phyloP scores from a whole-genome alignment of 2,797 vertebrate species.

The Streptopelia turtur region DNA sequence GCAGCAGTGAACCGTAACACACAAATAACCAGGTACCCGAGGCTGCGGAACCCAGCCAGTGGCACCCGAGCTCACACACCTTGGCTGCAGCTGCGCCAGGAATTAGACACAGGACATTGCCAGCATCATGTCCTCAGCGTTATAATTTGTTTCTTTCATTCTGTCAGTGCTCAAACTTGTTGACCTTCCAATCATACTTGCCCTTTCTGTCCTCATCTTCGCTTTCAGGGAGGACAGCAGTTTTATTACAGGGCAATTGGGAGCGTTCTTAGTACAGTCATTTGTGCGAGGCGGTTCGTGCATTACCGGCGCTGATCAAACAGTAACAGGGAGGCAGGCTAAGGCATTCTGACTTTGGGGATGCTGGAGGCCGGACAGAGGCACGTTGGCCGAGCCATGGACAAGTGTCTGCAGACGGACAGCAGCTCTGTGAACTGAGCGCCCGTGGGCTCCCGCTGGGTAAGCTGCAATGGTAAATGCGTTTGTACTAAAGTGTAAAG shows the following conservation, averaged over 20 bases:
- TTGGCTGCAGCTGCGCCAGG: not conserved
- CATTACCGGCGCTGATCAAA: constrained; percentile 51
- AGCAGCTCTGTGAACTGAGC: not conserved
- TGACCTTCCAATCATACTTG: constrained; percentile 64
- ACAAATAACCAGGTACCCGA: not conserved
- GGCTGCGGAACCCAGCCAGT: not conserved
- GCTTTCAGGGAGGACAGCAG: constrained; percentile 45
- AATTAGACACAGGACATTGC: constrained; percentile 4
- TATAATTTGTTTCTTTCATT: constrained; percentile 61
- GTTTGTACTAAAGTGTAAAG: not conserved
- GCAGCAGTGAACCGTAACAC: not conserved
- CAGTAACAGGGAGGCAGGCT: constrained; percentile 17
- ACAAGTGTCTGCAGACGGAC: not conserved
- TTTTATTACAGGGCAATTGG: constrained; percentile 50
- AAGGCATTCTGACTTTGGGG: constrained; percentile 38
- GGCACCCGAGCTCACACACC: not conserved
- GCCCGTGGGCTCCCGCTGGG: not conserved
- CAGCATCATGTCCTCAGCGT: not conserved
- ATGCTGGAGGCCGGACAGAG: constrained; percentile 38
- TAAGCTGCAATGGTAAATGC: not conserved
- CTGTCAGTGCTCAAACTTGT: constrained; percentile 59
- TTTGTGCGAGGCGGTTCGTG: constrained; percentile 38
- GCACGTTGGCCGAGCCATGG: not conserved
- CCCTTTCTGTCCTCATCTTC: constrained; percentile 25
- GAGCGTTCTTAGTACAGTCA: constrained; percentile 42